Evolutionary conservation across 1,140 invertebrate species (phyloP).

Genomic region (Dermatophagoides farinae): DNA sequence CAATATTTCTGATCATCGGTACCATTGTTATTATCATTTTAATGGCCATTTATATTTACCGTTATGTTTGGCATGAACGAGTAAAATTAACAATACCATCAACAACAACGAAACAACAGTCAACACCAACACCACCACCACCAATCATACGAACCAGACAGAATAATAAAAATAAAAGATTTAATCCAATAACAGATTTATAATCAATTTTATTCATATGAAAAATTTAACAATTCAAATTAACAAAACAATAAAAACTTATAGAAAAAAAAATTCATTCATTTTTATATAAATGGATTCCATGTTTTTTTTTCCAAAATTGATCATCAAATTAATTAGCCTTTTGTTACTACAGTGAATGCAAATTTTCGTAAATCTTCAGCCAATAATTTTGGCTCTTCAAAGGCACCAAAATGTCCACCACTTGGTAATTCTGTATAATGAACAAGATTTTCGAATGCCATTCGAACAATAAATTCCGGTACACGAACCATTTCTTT

Average conservation of each 20-base stretch:
- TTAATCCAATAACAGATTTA: background rate
- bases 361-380: slow-evolving; percentile 2
- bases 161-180: background rate
- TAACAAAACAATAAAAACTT: background rate
- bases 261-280: background rate
- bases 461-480: background rate
- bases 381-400: slow-evolving; percentile 39
- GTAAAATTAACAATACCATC: too few relatives aligned
- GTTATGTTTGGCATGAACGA: too few relatives aligned
- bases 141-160: background rate
- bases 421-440: slow-evolving; percentile 29
- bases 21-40: background rate
- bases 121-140: too few relatives aligned
- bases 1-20: background rate
- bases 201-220: background rate
- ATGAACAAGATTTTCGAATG: slow-evolving; percentile 22
- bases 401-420: slow-evolving; percentile 67
- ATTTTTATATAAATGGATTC: background rate
- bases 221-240: background rate
- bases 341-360: background rate
- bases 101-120: too few relatives aligned
- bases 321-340: too few relatives aligned
- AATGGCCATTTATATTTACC: background rate
- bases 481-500: slow-evolving; percentile 26
- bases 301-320: too few relatives aligned